A percentile compares a stretch with the other conserved stretches of the same genome.
These are phyloP conservation scores for Seira musarum DNA, from an alignment of 2,888 invertebrate species.

Conservation along the genomic window DNA sequence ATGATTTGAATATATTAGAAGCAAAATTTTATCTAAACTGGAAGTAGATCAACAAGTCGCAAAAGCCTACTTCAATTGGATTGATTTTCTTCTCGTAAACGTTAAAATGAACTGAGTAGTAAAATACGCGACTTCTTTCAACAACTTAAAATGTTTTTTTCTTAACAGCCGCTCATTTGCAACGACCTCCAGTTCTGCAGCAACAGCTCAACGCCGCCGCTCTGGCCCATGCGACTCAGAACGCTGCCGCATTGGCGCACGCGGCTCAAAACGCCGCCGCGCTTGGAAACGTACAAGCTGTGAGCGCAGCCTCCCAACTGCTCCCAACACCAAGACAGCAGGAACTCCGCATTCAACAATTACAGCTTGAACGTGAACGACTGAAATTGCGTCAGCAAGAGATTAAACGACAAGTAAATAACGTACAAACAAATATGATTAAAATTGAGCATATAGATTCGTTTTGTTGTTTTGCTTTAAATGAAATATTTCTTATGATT, in stretches of 20 bases:
- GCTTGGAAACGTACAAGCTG: constrained; percentile 27
- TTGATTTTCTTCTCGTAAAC: no score
- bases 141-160: constrained; percentile 30
- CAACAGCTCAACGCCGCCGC: constrained; percentile 72
- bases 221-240: constrained; percentile 61
- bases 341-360: constrained; percentile 84
- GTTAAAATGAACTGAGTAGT: no score
- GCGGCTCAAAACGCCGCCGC: constrained; percentile 55
- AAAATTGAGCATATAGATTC: background rate
- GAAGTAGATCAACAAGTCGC: no score
- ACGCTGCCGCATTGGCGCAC: constrained; percentile 65
- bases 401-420: constrained; percentile 85
- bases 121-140: no score
- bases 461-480: no score
- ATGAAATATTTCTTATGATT: constrained; percentile 24
- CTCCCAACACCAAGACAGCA: constrained; percentile 77
- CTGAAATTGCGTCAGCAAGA: constrained; percentile 92
- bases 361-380: constrained; percentile 90
- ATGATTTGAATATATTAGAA: no score
- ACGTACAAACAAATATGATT: background rate
- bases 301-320: constrained; percentile 76
- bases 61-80: no score
- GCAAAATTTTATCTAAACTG: no score
- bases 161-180: constrained; percentile 75
- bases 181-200: constrained; percentile 76